Percentiles rank a stretch among this genome's conserved stretches.
Conservation (phyloP, 2,113 vertebrate genomes). For the Mesembrinibis cayennensis region DNA sequence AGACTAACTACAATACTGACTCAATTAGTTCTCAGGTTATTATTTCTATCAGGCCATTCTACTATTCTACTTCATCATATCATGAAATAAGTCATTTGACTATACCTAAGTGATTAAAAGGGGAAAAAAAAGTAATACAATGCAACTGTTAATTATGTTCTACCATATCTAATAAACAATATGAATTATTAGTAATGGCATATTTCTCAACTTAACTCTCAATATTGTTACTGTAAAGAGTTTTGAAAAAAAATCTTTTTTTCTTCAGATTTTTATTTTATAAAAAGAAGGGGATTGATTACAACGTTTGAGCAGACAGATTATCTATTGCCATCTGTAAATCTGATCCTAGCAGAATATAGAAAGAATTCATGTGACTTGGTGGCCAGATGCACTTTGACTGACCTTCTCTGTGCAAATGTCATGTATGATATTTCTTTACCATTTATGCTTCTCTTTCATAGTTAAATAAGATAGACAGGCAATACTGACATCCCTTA, state of each 20-base stretch:
- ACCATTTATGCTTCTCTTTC: background rate
- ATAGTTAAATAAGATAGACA: background rate
- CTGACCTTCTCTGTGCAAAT: background rate
- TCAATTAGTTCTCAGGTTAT: background rate
- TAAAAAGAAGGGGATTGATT: background rate
- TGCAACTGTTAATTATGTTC: background rate
- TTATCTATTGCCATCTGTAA: background rate
- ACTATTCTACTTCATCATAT: background rate
- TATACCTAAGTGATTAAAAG: background rate
- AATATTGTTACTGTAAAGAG: background rate
- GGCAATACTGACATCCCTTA: background rate
- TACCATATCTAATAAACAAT: background rate
- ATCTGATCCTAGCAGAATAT: background rate
- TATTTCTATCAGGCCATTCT: background rate
- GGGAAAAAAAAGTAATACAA: background rate
- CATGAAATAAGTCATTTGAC: background rate
- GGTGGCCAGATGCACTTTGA: background rate
- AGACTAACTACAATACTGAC: background rate
- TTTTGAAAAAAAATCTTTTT: background rate
- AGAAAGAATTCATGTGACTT: background rate
- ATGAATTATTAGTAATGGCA: background rate
- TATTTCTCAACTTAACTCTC: background rate
- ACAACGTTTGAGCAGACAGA: background rate
- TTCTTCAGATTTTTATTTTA: background rate
- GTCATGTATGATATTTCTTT: background rate